Evolutionary conservation across 2,113 vertebrate genomes (phyloP), one percentile per base, ranked within the genome.

Genomic region (Oreochromis aureus): DNA sequence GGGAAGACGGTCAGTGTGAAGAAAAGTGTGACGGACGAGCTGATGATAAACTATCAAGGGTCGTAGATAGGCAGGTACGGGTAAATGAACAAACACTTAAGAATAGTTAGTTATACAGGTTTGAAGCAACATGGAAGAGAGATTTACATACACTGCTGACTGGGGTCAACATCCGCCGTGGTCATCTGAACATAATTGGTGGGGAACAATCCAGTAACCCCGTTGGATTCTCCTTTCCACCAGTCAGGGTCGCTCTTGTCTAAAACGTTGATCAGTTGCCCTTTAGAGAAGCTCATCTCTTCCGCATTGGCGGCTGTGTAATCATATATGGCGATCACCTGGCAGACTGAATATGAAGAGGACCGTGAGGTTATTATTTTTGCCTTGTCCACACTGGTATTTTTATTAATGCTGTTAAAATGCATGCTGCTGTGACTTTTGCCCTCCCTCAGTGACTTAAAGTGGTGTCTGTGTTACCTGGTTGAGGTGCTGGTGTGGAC

Each of bases 301-400:
- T 99, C 98, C 89, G 96, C 95, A 2, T 98, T 99, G 92, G 97
- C 97, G 0, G 98, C 98, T 0, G 66, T 88, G 78, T 99, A 99
- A 93, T 99, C 98, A 1, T 99, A 99, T 95, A 99, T 97, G 4
- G 99, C 97, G 4, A 98, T 98, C 84, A 99, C 98, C 85, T 99
- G 98, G 88, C 98, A 98, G 7, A 97, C 98, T 99, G 87, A 81
- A n/a, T 32, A 10, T 54, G 13, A 78, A 32, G 12, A 48, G 44
- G 19, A 82, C 5, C 53, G 10, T 16, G 27, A 51, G 16, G 71
- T 51, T 16, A 19, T 44, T n/a, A 48, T 36, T 66, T 69, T 36
- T 80, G 10, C 73, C 46, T 55, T 24, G 11, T 5, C 18, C n/a
- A 82, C 53, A 5, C 10, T 18, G 11, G n/a, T 39, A 24, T 41